Conservation (phyloP, 2,797 vertebrate genomes). For the Ctenopoma multispine region DNA sequence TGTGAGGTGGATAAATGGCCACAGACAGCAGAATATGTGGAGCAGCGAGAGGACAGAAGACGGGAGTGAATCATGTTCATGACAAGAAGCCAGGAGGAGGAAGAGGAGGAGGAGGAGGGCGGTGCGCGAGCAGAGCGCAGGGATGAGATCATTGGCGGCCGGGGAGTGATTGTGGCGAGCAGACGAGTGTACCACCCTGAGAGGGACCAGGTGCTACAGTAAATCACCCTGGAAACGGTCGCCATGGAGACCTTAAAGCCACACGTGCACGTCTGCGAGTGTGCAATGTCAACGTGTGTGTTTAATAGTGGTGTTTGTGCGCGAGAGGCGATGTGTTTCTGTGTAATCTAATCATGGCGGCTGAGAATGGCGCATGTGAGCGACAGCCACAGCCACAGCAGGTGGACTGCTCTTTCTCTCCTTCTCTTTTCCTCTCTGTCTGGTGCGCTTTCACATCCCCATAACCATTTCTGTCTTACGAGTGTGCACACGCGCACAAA, state of each 20-base stretch:
- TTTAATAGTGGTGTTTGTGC: constrained; percentile 2
- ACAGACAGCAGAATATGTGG: constrained; percentile 33
- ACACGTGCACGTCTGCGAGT: constrained; percentile 37
- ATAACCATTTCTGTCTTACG: constrained; percentile 16
- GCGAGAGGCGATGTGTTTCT: constrained; percentile 51
- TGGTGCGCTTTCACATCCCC: constrained; percentile 1
- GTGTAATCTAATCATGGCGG: constrained; percentile 64
- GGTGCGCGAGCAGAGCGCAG: constrained; percentile 33
- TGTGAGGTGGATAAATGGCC: constrained; percentile 25
- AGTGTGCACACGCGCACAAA: neutral
- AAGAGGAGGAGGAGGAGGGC: constrained; percentile 22
- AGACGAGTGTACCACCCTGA: constrained; percentile 76
- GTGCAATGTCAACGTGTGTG: constrained; percentile 39
- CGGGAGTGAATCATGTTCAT: constrained; percentile 40
- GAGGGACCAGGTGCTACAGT: constrained; percentile 81
- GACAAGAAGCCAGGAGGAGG: constrained; percentile 22
- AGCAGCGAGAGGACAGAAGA: constrained; percentile 44
- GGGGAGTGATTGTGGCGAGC: constrained; percentile 67
- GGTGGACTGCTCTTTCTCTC: constrained; percentile 37
- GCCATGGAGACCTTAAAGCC: constrained; percentile 81
- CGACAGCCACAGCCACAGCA: constrained; percentile 47
- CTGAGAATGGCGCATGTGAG: constrained; percentile 56
- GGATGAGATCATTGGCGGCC: constrained; percentile 78
- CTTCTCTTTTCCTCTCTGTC: neutral
- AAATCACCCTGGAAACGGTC: constrained; percentile 81